A percentile compares a stretch with the other conserved stretches of the same genome.
Evolutionary conservation across 2,888 invertebrate species (phyloP).

Genomic region (Dyspetes luteomarginatus): DNA sequence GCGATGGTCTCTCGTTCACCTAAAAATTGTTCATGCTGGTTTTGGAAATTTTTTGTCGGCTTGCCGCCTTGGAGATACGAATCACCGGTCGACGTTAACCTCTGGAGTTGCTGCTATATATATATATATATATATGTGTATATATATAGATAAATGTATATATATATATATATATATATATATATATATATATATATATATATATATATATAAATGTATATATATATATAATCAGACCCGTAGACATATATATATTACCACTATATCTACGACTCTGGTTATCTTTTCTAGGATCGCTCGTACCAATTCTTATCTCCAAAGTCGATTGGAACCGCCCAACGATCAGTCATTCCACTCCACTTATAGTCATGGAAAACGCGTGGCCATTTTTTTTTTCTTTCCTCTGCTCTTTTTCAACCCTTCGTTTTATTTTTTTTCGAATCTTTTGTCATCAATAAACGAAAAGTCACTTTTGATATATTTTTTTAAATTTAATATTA

Average conservation of each 20-base stretch:
- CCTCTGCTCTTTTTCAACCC: neutral
- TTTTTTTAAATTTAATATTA: neutral
- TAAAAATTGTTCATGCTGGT: constrained; percentile 53
- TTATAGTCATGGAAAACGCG: constrained; percentile 20
- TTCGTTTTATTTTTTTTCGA: neutral
- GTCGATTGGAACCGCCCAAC: constrained; percentile 65
- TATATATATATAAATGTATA: too few species aligned
- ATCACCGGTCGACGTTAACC: constrained; percentile 45
- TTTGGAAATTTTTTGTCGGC: constrained; percentile 71
- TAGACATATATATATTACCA: constrained; percentile 14
- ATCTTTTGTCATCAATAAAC: constrained; percentile 6
- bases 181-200: constrained; percentile 18
- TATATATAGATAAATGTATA: constrained; percentile 15
- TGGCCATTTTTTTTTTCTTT: constrained; percentile 11
- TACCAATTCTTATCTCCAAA: constrained; percentile 74
- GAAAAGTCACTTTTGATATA: neutral
- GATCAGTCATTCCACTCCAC: constrained; percentile 67
- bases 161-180: constrained; percentile 16
- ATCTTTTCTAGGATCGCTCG: constrained; percentile 73
- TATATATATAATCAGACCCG: too few species aligned
- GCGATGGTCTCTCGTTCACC: constrained; percentile 21
- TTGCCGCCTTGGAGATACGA: constrained; percentile 70
- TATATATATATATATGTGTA: constrained; percentile 21
- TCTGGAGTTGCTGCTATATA: constrained; percentile 6
- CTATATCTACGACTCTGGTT: constrained; percentile 61